Evolutionary conservation across 1,140 invertebrate species (phyloP), one percentile per base, ranked within the genome.

Genomic region (Bombus superbus): DNA sequence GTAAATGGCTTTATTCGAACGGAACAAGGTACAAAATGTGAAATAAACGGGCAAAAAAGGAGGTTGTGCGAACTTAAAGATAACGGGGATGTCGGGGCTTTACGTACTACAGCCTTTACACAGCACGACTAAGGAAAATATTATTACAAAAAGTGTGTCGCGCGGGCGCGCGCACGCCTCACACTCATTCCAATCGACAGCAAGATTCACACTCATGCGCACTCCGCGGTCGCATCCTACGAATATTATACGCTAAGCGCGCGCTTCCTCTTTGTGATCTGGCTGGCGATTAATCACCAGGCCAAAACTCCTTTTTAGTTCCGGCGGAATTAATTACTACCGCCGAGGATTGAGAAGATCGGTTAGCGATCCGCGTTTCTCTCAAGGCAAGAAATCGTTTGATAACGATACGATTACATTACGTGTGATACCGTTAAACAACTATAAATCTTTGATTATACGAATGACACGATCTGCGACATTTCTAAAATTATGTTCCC

Each of bases 161-260:
- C 40, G 78, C 42, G 64, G 32, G 66, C 66, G 82, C 87, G 83
- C 80, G 76, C 72, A 69, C 64, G 47, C 13, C 73, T 80, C 71
- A 69, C 84, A 75, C 68, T 66, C 80, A 78, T 83, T 79, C 73
- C 81, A 84, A 81, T 89, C 81, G 87, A 86, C 84, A 62, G 57
- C 64, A 64, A 40, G 74, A 89, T 77, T 53, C 71, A 81, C 68
- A 89, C 81, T 86, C 87, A 86, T 84, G 87, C 88, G 84, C 88
- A 82, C 62, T 83, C 72, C 75, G 32, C 28, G 59, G 80, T 75
- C 77, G 76, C 71, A 73, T 77, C 76, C 62, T 78, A 35, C 35
- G 69, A 62, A 73, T 81, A 73, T 59, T 62, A 38, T 42, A 68
- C 75, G 64, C 72, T 57, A 69, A 77, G n/a, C n/a, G 47, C n/a